A percentile compares a stretch with the other conserved stretches of the same genome.
These are phyloP conservation scores for Pheosia tremula DNA, from an alignment of 2,888 invertebrate species.

Conservation along the genomic window DNA sequence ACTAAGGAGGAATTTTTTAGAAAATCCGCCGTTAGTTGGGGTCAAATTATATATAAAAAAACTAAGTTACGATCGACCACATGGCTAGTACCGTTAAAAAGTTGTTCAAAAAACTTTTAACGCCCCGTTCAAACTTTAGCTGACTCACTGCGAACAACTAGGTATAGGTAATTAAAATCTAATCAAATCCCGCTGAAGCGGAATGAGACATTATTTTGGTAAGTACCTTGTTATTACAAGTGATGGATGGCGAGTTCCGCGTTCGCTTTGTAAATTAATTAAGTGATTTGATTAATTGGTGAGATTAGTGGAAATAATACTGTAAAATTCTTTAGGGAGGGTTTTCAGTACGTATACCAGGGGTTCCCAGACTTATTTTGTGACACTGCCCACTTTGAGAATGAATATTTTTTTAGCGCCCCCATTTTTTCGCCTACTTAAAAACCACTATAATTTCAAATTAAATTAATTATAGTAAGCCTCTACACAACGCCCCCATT, in stretches of 20 bases:
- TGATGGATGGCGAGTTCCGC: constrained; percentile 31
- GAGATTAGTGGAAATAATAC: constrained; percentile 12
- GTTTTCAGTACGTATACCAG: too few relatives aligned
- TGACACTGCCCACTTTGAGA: too few relatives aligned
- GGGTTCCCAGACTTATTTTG: too few relatives aligned
- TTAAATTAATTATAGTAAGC: too few relatives aligned
- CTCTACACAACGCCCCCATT: too few relatives aligned
- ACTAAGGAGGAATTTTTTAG: too few relatives aligned
- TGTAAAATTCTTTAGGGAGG: constrained; percentile 7
- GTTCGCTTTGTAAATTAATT: constrained; percentile 27
- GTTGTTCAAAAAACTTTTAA: neutral
- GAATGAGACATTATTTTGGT: constrained; percentile 37
- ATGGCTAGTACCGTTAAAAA: neutral
- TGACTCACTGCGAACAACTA: constrained; percentile 20
- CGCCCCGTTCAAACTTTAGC: neutral
- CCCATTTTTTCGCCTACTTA: too few relatives aligned
- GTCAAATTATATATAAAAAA: too few relatives aligned
- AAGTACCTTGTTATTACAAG: constrained; percentile 26
- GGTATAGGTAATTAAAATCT: constrained; percentile 39
- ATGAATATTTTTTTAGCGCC: too few relatives aligned
- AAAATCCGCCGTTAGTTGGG: too few relatives aligned
- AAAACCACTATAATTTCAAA: too few relatives aligned
- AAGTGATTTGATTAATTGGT: constrained; percentile 36
- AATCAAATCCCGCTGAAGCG: constrained; percentile 27
- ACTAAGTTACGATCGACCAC: too few relatives aligned